Evolutionary conservation across 2,797 vertebrate genomes (phyloP), one percentile per base, ranked within the genome.

Genomic region (Gymnocypris eckloni): DNA sequence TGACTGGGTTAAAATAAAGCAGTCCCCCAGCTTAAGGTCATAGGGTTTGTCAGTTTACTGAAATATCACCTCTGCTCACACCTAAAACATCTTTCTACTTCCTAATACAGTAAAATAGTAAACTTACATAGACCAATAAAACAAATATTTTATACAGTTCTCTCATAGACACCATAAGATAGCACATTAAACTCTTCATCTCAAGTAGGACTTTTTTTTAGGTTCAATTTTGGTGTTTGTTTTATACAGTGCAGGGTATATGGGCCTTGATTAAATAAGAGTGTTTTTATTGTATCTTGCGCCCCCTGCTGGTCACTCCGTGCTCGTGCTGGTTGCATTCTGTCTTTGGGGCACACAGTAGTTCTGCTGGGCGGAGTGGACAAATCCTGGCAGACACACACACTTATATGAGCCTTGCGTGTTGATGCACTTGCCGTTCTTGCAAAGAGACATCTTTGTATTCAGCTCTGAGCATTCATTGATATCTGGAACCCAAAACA

Each of bases 401-500:
- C 98, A 99, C 86, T 94, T 97, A 90, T 98, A 99, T 0, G 98
- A 99, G 54, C 98, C 98, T 81, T 96, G 95, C 0, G 97, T 99
- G 94, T 99, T 99, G 90, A 99, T 96, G 93, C 98, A 99, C 79
- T 96, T 97, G 83, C 96, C 97, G 0, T 99, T 99, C 94, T 96
- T 98, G 95, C 98, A 99, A 89, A 99, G 94, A 3, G 96, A 98
- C 98, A 99, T 99, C 87, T 96, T 96, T 71, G 88, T 96, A 95
- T 99, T 99, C 86, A 99, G 93, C 91, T 99, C 98, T 0, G 90
- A 96, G 72, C 98, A 99, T 90, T 99, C 98, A 12, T 99, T 97
- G 64, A 99, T 98, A 91, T 99, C 98, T 99, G 78, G 10, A 70
- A 77, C n/a, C 56, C 85, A 48, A 61, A 52, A 76, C 15, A 69